These are phyloP conservation scores for Pleuronectes platessa DNA, from an alignment of 2,113 vertebrate species.

Conservation along the genomic window DNA sequence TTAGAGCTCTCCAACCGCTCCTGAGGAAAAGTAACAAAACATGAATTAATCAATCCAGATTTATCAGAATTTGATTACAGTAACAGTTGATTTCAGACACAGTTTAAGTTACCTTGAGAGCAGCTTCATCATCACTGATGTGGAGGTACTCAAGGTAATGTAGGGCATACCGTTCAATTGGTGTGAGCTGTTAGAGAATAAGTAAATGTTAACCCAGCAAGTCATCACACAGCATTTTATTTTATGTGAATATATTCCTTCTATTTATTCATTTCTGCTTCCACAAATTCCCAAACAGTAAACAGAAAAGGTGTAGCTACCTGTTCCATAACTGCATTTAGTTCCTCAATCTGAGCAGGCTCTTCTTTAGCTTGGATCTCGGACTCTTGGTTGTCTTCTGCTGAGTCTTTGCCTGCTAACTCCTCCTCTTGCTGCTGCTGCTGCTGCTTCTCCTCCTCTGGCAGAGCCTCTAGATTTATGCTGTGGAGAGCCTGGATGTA, in stretches of 20 bases:
- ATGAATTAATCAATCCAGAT: background rate
- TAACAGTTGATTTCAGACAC: background rate
- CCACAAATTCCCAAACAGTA: background rate
- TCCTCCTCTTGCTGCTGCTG: constrained; percentile 46
- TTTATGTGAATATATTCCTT: background rate
- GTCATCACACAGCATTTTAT: background rate
- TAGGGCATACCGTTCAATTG: constrained; percentile 94
- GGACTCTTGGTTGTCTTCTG: constrained; percentile 62
- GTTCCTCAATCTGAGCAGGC: constrained; percentile 85
- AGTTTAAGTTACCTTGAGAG: constrained; percentile 70
- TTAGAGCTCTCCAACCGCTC: constrained; percentile 84
- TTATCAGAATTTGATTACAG: background rate
- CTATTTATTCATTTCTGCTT: background rate
- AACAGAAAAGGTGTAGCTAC: constrained; percentile 65
- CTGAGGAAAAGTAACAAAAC: constrained; percentile 61
- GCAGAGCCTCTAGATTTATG: constrained; percentile 81
- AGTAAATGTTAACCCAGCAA: background rate
- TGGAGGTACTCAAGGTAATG: constrained; percentile 92
- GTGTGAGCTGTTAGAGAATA: constrained; percentile 85
- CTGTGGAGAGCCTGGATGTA: constrained; percentile 94
- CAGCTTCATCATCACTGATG: constrained; percentile 75
- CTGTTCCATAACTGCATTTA: constrained; percentile 91
- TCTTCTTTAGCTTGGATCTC: constrained; percentile 76
- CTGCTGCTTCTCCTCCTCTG: constrained; percentile 49
- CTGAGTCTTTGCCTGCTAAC: constrained; percentile 56